phyloP scores from a whole-genome alignment of 1,140 invertebrate species.

The Heliconius himera region DNA sequence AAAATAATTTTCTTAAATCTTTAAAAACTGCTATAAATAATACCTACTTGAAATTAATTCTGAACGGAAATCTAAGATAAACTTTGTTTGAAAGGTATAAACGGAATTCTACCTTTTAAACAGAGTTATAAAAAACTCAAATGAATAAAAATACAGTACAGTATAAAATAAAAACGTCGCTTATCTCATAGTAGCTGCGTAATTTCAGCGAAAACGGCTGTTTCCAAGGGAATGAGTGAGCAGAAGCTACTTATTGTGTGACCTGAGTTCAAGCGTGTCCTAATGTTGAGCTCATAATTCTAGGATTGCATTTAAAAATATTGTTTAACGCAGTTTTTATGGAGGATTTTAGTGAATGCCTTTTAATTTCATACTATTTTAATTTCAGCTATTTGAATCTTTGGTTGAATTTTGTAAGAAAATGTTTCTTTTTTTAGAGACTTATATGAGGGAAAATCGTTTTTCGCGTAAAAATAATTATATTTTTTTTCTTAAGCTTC shows the following conservation, averaged over 20 bases:
- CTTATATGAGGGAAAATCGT: too few species aligned
- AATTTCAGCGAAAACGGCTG: conserved; percentile 28
- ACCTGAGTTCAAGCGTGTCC: conserved; percentile 30
- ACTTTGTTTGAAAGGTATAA: too few species aligned
- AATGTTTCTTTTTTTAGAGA: too few species aligned
- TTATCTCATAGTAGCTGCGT: conserved; percentile 7
- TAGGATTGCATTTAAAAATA: conserved; percentile 17
- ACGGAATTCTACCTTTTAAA: too few species aligned
- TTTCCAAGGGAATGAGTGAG: conserved; percentile 33
- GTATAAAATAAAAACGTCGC: conserved; percentile 21
- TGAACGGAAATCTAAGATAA: too few species aligned
- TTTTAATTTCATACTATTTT: conserved; percentile 1
- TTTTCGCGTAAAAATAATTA: too few species aligned
- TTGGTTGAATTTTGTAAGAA: too few species aligned
- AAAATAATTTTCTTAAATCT: too few species aligned
- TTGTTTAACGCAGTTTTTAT: neutral
- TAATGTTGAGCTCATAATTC: conserved; percentile 33
- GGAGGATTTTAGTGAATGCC: neutral
- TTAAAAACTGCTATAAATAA: too few species aligned
- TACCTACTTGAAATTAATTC: too few species aligned
- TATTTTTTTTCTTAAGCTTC: too few species aligned
- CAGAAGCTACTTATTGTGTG: conserved; percentile 44
- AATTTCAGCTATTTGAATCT: neutral
- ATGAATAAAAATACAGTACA: neutral
- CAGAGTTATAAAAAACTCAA: neutral